phyloP scores from a whole-genome alignment of 2,888 invertebrate genomes.

The Adineta ricciae region DNA sequence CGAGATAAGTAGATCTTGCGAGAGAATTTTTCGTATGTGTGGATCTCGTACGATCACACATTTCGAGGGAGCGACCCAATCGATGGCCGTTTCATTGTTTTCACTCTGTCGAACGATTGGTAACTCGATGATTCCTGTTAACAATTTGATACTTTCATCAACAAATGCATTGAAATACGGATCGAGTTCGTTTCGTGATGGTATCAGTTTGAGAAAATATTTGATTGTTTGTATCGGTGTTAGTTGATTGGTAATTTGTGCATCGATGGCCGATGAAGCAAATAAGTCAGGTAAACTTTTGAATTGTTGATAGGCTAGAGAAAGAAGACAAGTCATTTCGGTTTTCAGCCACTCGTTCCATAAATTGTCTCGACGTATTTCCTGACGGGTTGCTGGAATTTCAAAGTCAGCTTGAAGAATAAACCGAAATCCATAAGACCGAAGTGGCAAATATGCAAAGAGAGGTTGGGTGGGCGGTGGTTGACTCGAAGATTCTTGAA shows the following conservation, averaged over 20 bases:
- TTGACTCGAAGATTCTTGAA: background rate
- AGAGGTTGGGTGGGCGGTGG: slow-evolving; percentile 44
- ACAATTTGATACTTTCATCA: background rate
- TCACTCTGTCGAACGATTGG: background rate
- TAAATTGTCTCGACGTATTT: slow-evolving; percentile 45
- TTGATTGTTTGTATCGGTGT: background rate
- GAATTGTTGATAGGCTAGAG: slow-evolving; percentile 18
- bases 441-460: slow-evolving; percentile 48
- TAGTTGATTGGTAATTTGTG: background rate
- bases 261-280: background rate
- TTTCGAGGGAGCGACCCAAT: slow-evolving; percentile 23
- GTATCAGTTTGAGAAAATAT: background rate
- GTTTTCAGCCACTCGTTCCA: slow-evolving; percentile 49
- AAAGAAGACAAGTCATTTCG: slow-evolving; percentile 34
- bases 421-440: slow-evolving; percentile 49
- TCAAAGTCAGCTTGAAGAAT: slow-evolving; percentile 51
- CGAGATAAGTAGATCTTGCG: slow-evolving; percentile 20
- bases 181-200: background rate
- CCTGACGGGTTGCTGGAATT: slow-evolving; percentile 49
- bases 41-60: slow-evolving; percentile 21
- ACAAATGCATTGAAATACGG: background rate
- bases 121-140: slow-evolving; percentile 21
- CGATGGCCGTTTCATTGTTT: background rate
- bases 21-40: slow-evolving; percentile 19
- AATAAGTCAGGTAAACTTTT: background rate